Evolutionary conservation across 2,797 vertebrate species (phyloP).

Genomic region (Molossus molossus): DNA sequence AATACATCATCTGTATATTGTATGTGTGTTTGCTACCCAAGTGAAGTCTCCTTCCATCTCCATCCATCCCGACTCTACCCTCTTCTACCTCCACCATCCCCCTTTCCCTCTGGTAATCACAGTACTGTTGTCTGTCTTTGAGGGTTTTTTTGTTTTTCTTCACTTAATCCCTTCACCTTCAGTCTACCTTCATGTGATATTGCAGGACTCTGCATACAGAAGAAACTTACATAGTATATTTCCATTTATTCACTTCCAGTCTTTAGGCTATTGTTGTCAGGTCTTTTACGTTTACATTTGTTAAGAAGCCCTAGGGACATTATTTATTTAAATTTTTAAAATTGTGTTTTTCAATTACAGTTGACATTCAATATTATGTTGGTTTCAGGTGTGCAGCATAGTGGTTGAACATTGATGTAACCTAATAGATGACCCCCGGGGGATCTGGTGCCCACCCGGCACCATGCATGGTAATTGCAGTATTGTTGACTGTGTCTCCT

Average conservation of each 20-base stretch:
- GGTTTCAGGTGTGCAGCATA: neutral
- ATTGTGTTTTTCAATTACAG: neutral
- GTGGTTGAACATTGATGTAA: neutral
- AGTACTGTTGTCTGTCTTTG: neutral
- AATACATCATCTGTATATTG: neutral
- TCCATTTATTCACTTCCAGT: neutral
- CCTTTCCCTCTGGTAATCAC: neutral
- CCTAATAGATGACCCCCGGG: no score
- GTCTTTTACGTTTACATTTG: neutral
- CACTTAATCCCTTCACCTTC: neutral
- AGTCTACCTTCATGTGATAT: neutral
- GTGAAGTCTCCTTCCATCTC: neutral
- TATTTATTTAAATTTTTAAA: neutral
- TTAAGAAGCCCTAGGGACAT: neutral
- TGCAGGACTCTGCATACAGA: rapidly evolving
- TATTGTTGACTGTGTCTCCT: neutral
- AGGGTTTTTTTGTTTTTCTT: neutral
- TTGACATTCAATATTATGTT: neutral
- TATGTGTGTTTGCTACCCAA: neutral
- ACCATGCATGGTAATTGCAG: neutral
- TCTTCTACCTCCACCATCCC: neutral
- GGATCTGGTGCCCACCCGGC: neutral
- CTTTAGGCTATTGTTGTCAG: neutral
- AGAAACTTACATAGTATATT: neutral
- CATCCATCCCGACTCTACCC: neutral